A percentile compares a stretch with the other conserved stretches of the same genome.
Conservation (phyloP, 2,888 invertebrate species). For the Aethes cnicana region DNA sequence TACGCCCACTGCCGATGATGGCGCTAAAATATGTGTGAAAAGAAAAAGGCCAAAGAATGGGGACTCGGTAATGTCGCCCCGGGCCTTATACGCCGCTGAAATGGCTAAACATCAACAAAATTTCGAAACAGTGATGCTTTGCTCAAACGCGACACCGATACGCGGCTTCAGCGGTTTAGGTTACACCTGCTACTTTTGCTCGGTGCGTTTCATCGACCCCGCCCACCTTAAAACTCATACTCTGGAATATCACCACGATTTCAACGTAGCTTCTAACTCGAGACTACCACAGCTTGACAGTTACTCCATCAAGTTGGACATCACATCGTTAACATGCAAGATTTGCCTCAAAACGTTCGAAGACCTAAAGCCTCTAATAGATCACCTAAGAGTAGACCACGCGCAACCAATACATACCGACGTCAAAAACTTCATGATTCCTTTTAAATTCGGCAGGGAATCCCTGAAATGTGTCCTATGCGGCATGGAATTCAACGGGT, state of each 20-base stretch:
- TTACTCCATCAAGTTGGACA: slow-evolving; percentile 53
- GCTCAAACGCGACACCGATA: neutral
- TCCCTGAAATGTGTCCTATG: slow-evolving; percentile 51
- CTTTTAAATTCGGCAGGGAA: slow-evolving; percentile 53
- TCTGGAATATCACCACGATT: neutral
- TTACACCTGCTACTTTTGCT: neutral
- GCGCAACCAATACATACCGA: slow-evolving; percentile 45
- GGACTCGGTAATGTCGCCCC: too few relatives aligned
- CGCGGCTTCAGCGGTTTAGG: neutral
- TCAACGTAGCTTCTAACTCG: neutral
- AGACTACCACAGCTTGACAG: too few relatives aligned
- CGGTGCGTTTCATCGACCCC: neutral
- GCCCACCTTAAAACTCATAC: neutral
- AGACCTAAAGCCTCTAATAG: slow-evolving; percentile 44
- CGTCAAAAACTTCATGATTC: slow-evolving; percentile 54
- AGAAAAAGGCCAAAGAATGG: too few relatives aligned
- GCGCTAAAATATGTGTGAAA: too few relatives aligned
- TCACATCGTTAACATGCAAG: slow-evolving; percentile 54
- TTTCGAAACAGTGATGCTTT: neutral
- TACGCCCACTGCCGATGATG: too few relatives aligned
- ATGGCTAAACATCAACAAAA: neutral
- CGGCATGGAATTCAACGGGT: slow-evolving; percentile 44
- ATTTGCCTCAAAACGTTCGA: slow-evolving; percentile 44
- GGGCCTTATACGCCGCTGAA: too few relatives aligned
- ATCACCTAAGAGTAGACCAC: slow-evolving; percentile 49